Conservation (phyloP, 2,113 vertebrate species). For the Amblyopsis rosae region DNA sequence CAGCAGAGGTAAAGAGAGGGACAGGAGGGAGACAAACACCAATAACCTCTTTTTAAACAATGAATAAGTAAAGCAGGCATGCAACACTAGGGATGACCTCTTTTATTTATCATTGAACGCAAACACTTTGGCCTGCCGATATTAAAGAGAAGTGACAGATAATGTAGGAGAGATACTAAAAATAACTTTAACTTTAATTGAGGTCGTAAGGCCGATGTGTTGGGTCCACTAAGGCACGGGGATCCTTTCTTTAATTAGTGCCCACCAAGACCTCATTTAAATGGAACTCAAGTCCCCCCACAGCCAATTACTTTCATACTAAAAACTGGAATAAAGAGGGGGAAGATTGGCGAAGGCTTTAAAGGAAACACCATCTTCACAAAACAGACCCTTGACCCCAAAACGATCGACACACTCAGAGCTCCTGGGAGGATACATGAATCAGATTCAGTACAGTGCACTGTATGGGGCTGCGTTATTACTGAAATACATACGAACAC, state of each 20-base stretch:
- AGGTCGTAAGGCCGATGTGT: slow-evolving; percentile 71
- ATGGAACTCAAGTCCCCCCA: slow-evolving; percentile 61
- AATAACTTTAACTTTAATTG: slow-evolving; percentile 81
- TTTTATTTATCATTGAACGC: slow-evolving; percentile 32
- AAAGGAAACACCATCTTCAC: slow-evolving; percentile 49
- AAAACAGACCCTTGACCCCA: slow-evolving; percentile 55
- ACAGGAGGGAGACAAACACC: background rate
- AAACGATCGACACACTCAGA: slow-evolving; percentile 32
- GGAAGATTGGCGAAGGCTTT: slow-evolving; percentile 54
- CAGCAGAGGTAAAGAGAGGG: background rate
- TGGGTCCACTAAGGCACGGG: slow-evolving; percentile 71
- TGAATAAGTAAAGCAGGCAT: slow-evolving; percentile 18
- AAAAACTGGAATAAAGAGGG: slow-evolving; percentile 54
- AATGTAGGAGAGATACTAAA: slow-evolving; percentile 64
- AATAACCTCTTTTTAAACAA: background rate
- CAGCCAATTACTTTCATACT: slow-evolving; percentile 76
- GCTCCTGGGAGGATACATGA: slow-evolving; percentile 49
- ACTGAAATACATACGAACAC: slow-evolving; percentile 52
- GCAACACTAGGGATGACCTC: slow-evolving; percentile 15
- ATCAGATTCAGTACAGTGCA: slow-evolving; percentile 14
- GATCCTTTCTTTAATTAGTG: slow-evolving; percentile 81
- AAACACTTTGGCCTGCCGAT: slow-evolving; percentile 45
- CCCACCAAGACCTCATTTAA: slow-evolving; percentile 80
- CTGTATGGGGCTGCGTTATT: slow-evolving; percentile 28
- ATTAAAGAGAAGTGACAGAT: slow-evolving; percentile 41